phyloP scores from a whole-genome alignment of 2,888 invertebrate genomes.

The Hypomecis punctinalis region DNA sequence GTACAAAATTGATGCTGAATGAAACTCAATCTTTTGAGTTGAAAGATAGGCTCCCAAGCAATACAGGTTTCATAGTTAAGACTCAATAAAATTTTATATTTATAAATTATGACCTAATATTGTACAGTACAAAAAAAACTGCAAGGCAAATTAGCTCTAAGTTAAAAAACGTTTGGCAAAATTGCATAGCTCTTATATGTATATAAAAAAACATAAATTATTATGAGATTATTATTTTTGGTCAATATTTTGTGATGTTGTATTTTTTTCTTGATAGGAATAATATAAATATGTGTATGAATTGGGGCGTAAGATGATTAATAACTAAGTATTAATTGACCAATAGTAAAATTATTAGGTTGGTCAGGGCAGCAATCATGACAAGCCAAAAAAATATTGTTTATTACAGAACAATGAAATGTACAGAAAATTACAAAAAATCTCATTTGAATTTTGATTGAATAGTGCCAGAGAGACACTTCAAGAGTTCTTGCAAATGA shows the following conservation, averaged over 20 bases:
- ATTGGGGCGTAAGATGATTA: too few relatives aligned
- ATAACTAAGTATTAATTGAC: not conserved
- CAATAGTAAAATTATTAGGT: not conserved
- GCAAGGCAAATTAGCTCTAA: not conserved
- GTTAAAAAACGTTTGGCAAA: not conserved
- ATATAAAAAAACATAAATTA: not conserved
- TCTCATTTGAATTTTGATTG: too few relatives aligned
- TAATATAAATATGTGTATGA: not conserved
- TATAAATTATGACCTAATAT: not conserved
- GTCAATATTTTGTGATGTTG: not conserved
- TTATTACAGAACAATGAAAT: too few relatives aligned
- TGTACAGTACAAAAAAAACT: not conserved
- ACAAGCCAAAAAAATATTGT: not conserved
- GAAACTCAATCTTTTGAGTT: not conserved
- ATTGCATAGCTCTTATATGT: not conserved
- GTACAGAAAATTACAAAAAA: too few relatives aligned
- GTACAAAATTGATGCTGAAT: conserved; percentile 1
- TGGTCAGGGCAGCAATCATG: conserved; percentile 7
- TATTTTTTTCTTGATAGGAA: not conserved
- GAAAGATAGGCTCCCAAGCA: too few relatives aligned
- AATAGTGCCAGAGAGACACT: too few relatives aligned
- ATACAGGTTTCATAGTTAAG: too few relatives aligned
- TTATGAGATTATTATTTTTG: not conserved
- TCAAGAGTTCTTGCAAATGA: not conserved
- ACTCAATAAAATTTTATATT: too few relatives aligned